Base-by-base conservation (phyloP, 1,140 invertebrate species). In the Medauroidea extradentata region DNA sequence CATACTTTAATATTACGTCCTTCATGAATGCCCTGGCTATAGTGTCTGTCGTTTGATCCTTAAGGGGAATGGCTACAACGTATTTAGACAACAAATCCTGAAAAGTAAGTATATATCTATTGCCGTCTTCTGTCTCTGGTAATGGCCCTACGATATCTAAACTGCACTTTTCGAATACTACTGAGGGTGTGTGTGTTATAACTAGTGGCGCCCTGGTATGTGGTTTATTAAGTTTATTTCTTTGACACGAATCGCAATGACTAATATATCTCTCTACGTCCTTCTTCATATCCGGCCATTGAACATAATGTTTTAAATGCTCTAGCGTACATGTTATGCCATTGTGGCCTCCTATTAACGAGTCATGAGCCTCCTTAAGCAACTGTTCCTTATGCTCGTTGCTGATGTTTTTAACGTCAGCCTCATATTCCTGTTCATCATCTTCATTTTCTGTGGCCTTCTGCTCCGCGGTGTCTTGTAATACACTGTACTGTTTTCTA, bases 101-200 rank as follows among this genome's bases (percentile, higher is more conserved):
- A 19, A 53, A 48, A 0, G 63, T 59, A 1, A 65, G 14, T 9
- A 64, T 64, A 24, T 58, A 62, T 55, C 19, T 58, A 18, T 62
- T 64, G 4, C 55, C 53, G 5, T 25, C 5, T 21, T 54, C 21
- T 2, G 55, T 62, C 9, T 25, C 3, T 18, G 53, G 50, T 27
- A 65, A 57, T 2, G 63, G 55, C 2, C 60, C 60, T 14, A 65
- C 56, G 7, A 65, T 42, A 53, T 65, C 63, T 5, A 63, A 14
- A 23, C 16, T 29, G 11, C 43, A 18, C n/a, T 16, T 56, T 43
- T 48, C 38, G 16, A 23, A 62, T 18, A 41, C 24, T 14, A 51
- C 11, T 14, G 23, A 23, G 2, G 38, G 18, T 1, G 53, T 60
- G 13, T 23, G 24, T 0, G 27, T 3, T 21, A 21, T 19, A n/a